Conservation (phyloP, 2,888 invertebrate genomes). For the Bruchidius siliquastri region DNA sequence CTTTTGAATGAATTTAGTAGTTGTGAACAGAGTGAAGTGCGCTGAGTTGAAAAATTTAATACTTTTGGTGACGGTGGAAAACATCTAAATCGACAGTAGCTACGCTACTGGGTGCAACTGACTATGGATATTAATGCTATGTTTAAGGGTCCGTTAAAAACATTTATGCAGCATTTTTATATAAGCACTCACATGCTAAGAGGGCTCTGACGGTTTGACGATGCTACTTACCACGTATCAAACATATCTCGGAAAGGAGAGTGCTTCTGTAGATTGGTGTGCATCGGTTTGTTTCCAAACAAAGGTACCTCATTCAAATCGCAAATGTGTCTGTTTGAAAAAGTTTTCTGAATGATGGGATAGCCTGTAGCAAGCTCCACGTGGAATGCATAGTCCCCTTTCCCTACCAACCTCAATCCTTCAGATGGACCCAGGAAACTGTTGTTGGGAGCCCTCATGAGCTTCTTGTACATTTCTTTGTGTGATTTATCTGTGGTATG, state of each 20-base stretch:
- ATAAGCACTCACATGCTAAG: no score
- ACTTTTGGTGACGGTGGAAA: no score
- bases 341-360: conserved; percentile 36
- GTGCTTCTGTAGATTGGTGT: conserved; percentile 35
- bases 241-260: conserved; percentile 40
- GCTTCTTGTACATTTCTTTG: conserved; percentile 57
- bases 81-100: no score
- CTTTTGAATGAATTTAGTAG: no score
- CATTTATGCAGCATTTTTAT: no score
- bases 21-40: no score
- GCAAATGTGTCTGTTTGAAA: conserved; percentile 36
- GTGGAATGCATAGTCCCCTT: conserved; percentile 41
- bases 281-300: conserved; percentile 31
- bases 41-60: no score
- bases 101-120: no score
- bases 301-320: conserved; percentile 39
- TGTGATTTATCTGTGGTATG: conserved; percentile 51
- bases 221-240: conserved; percentile 35
- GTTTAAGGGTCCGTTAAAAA: no score
- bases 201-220: no score
- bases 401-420: conserved; percentile 33
- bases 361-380: conserved; percentile 40
- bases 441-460: conserved; percentile 33
- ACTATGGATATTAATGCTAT: no score
- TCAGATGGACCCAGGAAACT: conserved; percentile 31